These are phyloP conservation scores for Diceros bicornis DNA, from an alignment of 2,797 vertebrate species.

Conservation along the genomic window DNA sequence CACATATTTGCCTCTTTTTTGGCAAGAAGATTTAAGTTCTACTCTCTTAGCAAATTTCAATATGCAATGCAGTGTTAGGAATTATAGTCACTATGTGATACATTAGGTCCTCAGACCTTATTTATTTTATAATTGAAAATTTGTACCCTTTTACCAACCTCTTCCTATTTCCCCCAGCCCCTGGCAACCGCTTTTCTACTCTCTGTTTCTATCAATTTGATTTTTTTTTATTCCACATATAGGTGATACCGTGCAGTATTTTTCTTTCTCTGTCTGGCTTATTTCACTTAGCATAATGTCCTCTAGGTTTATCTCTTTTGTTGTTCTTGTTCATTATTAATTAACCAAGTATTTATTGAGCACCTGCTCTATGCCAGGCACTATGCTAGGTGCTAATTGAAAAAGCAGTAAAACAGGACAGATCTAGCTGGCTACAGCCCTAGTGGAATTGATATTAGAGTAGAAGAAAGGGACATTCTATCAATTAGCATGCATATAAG, in stretches of 20 bases:
- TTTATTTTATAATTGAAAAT: neutral
- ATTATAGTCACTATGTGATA: neutral
- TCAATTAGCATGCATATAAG: neutral
- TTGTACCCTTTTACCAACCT: neutral
- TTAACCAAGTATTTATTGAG: neutral
- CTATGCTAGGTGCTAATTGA: neutral
- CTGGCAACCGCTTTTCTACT: neutral
- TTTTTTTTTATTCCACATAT: neutral
- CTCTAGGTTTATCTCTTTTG: neutral
- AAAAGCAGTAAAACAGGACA: neutral
- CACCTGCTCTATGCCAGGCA: neutral
- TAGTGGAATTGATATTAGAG: neutral
- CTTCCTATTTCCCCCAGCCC: neutral
- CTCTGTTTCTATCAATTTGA: neutral
- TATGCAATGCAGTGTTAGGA: neutral
- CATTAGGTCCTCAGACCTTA: neutral
- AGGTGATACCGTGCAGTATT: neutral
- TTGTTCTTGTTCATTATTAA: neutral
- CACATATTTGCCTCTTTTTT: neutral
- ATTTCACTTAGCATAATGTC: neutral
- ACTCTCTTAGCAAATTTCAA: neutral
- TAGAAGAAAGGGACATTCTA: neutral
- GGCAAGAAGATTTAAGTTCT: conserved; percentile 26
- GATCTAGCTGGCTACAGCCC: neutral
- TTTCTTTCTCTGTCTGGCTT: neutral